Conservation (phyloP, 2,797 vertebrate genomes). For the Liparis tanakae region DNA sequence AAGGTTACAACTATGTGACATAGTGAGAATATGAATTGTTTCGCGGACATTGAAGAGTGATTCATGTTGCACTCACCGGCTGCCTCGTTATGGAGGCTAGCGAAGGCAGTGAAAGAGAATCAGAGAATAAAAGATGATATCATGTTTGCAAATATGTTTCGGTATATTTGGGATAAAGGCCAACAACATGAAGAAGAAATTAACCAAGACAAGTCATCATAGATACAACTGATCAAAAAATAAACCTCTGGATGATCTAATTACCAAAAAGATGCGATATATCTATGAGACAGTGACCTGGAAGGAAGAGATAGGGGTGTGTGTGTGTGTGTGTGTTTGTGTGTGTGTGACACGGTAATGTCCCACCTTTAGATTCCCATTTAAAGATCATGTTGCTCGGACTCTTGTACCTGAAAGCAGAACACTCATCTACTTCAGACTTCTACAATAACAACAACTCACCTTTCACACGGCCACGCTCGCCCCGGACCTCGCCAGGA, state of each 20-base stretch:
- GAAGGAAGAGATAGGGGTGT: slow-evolving; percentile 35
- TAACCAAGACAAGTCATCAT: background rate
- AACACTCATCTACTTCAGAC: slow-evolving; percentile 31
- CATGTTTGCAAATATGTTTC: background rate
- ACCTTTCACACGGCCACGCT: background rate
- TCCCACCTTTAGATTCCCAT: slow-evolving; percentile 26
- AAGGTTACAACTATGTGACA: background rate
- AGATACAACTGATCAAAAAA: slow-evolving; percentile 30
- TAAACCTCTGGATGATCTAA: slow-evolving; percentile 23
- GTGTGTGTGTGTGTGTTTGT: slow-evolving; percentile 37
- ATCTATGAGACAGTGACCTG: slow-evolving; percentile 45
- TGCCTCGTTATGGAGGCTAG: slow-evolving; percentile 15
- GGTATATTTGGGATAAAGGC: background rate
- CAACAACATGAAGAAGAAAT: slow-evolving; percentile 17
- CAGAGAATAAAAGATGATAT: background rate
- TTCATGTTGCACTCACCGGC: slow-evolving; percentile 20
- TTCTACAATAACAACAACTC: slow-evolving; percentile 22
- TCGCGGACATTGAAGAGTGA: slow-evolving; percentile 12
- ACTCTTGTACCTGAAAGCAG: slow-evolving; percentile 11
- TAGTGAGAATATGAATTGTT: slow-evolving; percentile 2
- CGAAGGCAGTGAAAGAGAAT: background rate
- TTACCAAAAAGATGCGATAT: slow-evolving; percentile 55
- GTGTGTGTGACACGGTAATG: slow-evolving; percentile 50
- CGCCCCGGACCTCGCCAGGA: background rate
- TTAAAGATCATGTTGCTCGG: slow-evolving; percentile 33